Base-by-base conservation (phyloP, 2,113 vertebrate genomes). In the Tragulus kanchil region DNA sequence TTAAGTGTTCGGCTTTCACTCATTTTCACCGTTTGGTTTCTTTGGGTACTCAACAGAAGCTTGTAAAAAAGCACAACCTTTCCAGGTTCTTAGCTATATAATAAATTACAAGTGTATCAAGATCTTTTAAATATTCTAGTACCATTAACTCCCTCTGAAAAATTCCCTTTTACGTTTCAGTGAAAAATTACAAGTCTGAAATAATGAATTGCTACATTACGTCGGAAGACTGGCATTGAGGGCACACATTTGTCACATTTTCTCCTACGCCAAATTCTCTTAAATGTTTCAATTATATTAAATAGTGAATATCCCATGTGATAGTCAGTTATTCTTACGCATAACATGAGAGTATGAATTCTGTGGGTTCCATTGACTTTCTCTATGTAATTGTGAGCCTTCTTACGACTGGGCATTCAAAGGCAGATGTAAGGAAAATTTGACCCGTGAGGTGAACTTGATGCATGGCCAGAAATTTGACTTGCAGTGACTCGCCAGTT, bases 1-100 rank as follows among this genome's bases (percentile, higher is more conserved):
- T 91, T 86, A 79, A 86, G 82, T 77, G 85, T 84, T 92, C 85
- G 81, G 90, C 90, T 93, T 96, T 97, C 54, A 86, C 77, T 94
- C 67, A 77, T 95, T 96, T 82, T 92, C 92, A 85, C 52, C 17
- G 21, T 85, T 36, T 96, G 13, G 97, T 93, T 96, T 95, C 97
- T 97, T 87, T 9, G 0, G 85, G 75, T 65, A 31, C 90, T 82
- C 75, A 84, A 82, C 50, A 77, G 89, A 96, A 50, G 23, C 54
- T 86, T 86, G 81, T 78, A 81, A 92, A 73, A 73, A 93, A 95
- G 50, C 14, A 13, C 83, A 77, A 15, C 23, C 75, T 93, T 82
- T 85, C 42, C 7, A 69, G 59, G 75, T 71, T 82, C 77, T 95
- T 90, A 93, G 62, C 19, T 54, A 56, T 62, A 8, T 16, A 78